A percentile compares a stretch with the other conserved stretches of the same genome.
Conservation (phyloP, 37 sponge, comb jelly and placozoan genomes). For the Spongilla lacustris region DNA sequence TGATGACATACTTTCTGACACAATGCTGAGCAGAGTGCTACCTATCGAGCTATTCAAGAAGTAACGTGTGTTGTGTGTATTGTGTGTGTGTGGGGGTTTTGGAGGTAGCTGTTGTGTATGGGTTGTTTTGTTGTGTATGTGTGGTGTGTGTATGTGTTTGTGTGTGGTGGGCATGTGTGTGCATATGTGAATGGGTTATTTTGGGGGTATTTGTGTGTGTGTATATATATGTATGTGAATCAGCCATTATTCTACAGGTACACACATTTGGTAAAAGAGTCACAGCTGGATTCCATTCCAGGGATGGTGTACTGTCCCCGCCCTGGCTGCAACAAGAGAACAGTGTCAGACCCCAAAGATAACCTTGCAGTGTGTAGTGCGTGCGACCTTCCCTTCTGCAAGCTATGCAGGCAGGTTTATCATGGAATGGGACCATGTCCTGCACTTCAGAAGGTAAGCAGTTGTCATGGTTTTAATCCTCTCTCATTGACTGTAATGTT, state of each 20-base stretch:
- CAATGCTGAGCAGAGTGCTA: constrained; percentile 24
- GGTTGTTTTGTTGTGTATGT: too few species aligned
- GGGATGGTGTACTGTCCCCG: constrained; percentile 83
- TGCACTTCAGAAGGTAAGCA: constrained; percentile 36
- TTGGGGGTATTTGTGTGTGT: background rate
- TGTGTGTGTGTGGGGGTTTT: background rate
- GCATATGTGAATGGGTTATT: background rate
- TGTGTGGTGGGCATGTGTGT: background rate
- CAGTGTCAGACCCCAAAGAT: constrained; percentile 61
- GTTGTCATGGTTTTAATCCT: background rate
- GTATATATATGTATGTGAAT: background rate
- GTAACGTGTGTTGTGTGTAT: constrained; percentile 17
- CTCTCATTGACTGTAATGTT: too few species aligned
- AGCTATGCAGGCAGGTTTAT: constrained; percentile 59
- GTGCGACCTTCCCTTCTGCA: constrained; percentile 79
- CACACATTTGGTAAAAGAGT: constrained; percentile 34
- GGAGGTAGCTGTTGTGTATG: too few species aligned
- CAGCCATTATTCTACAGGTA: constrained; percentile 21
- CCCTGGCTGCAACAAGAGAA: constrained; percentile 40
- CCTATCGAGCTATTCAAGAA: constrained; percentile 38
- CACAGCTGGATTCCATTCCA: constrained; percentile 54
- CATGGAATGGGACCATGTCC: constrained; percentile 63
- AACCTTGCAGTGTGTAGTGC: constrained; percentile 42
- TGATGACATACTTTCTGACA: constrained; percentile 1
- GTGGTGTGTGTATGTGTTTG: constrained; percentile 14